A percentile compares a stretch with the other conserved stretches of the same genome.
Conservation (phyloP, 2,113 vertebrate species). For the Austrofundulus limnaeus region DNA sequence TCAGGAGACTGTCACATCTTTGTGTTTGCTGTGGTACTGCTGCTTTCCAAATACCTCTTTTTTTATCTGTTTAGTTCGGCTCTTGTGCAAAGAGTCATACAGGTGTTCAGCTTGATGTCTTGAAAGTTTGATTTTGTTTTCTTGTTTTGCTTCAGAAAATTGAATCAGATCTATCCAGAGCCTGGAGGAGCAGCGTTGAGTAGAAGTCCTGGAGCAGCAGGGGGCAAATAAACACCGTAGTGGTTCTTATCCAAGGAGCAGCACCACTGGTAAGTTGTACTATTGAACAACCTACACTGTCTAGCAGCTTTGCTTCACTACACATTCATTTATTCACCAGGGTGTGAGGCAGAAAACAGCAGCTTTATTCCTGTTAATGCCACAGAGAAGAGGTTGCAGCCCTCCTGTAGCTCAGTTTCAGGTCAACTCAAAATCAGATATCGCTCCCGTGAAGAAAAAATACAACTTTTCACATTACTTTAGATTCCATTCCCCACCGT, state of each 20-base stretch:
- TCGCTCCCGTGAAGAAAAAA: not conserved
- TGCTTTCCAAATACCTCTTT: not conserved
- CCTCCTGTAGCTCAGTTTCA: not conserved
- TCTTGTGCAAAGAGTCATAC: not conserved
- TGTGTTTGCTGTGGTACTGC: conserved; percentile 5
- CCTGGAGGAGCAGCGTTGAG: not conserved
- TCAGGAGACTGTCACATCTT: conserved; percentile 25
- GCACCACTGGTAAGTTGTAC: not conserved
- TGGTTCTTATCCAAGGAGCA: not conserved
- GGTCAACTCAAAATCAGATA: conserved; percentile 14
- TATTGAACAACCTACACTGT: conserved; percentile 4
- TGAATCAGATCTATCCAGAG: not conserved
- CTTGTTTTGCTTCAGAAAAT: conserved; percentile 9
- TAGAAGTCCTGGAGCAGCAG: not conserved
- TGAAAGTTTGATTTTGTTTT: conserved; percentile 5
- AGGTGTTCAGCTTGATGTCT: not conserved
- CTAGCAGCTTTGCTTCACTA: conserved; percentile 19
- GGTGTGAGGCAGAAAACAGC: conserved; percentile 5
- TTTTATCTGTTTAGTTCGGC: not conserved
- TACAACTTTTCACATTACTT: not conserved
- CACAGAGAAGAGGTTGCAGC: not conserved
- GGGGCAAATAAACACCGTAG: conserved; percentile 1
- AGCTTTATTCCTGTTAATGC: conserved; percentile 11
- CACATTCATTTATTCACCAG: conserved; percentile 13
- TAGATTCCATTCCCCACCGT: not conserved